A percentile compares a stretch with the other conserved stretches of the same genome.
These are phyloP conservation scores for Glossophaga mutica DNA, from an alignment of 2,797 vertebrate genomes.

Conservation along the genomic window DNA sequence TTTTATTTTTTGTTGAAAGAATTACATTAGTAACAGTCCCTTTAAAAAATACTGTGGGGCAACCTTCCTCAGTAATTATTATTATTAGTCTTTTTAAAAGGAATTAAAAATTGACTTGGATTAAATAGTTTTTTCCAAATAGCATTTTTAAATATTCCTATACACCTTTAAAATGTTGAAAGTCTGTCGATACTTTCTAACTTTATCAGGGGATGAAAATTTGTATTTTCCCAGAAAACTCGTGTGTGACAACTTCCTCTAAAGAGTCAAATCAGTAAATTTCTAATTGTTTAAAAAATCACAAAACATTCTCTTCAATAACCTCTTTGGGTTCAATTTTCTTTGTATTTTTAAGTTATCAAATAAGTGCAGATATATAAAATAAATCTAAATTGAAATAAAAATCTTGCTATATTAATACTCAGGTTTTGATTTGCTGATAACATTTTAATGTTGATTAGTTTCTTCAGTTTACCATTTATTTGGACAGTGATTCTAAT, in stretches of 20 bases:
- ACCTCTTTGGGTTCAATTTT: neutral
- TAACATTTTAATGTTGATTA: neutral
- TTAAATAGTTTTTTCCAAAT: neutral
- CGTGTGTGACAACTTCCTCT: neutral
- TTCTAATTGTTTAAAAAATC: neutral
- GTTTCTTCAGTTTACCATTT: constrained; percentile 19
- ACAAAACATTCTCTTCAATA: neutral
- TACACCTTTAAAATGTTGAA: constrained; percentile 40
- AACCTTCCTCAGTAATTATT: constrained; percentile 18
- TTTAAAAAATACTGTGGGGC: neutral
- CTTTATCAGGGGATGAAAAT: constrained; percentile 31
- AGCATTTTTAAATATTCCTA: neutral
- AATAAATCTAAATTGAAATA: constrained; percentile 5
- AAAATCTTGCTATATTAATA: neutral
- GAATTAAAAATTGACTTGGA: neutral
- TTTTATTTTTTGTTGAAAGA: constrained; percentile 14
- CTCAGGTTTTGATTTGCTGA: neutral
- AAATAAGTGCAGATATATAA: neutral
- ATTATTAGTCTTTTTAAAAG: neutral
- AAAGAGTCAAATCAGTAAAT: neutral
- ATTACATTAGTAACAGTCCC: neutral
- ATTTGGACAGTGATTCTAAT: constrained; percentile 13
- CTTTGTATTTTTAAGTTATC: constrained; percentile 19
- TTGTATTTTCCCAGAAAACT: constrained; percentile 24
- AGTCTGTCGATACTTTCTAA: neutral